Evolutionary conservation across 2,113 vertebrate genomes (phyloP), one percentile per base, ranked within the genome.

Genomic region (Pollimyrus isidori): DNA sequence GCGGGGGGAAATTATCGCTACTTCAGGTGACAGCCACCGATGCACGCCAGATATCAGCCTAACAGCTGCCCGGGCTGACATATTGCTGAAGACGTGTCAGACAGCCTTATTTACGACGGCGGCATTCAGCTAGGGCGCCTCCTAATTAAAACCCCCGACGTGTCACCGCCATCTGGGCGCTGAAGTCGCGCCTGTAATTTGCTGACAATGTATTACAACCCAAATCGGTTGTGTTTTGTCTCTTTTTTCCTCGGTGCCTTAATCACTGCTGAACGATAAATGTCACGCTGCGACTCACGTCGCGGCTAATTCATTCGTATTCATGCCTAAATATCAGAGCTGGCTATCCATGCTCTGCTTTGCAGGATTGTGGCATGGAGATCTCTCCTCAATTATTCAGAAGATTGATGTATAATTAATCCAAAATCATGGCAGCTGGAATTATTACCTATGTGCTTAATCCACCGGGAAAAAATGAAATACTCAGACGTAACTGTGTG

Each of bases 141-240:
- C 91, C 90, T 95, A 95, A 95, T 94, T 93, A 94, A 92, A 90
- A 92, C 94, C 93, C 94, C 42, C 90, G 91, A 92, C 90, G 88
- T 89, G 88, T 83, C 26, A 5, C 52, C 15, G 87, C 90, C 93
- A 93, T 93, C 91, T 93, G 92, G 93, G 89, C 91, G 92, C 88
- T 92, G 90, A 91, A 91, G 90, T 91, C 91, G 89, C 91, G 92
- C 91, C 89, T 11, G 80, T 89, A 90, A 90, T 87, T 86, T 91
- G 83, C 53, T 23, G 56, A 62, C 87, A 53, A 53, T 42, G 50
- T 82, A 89, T 82, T 39, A 26, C 58, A 4, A 11, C 69, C 30
- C 69, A 42, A 23, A 53, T 53, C 49, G 42, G 53, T 80, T 73
- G 46, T 23, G 46, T 80, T 80, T 50, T 80, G 45, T 76, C 87